These are phyloP conservation scores for Anas platyrhynchos DNA, from an alignment of 2,113 vertebrate genomes.

Conservation along the genomic window DNA sequence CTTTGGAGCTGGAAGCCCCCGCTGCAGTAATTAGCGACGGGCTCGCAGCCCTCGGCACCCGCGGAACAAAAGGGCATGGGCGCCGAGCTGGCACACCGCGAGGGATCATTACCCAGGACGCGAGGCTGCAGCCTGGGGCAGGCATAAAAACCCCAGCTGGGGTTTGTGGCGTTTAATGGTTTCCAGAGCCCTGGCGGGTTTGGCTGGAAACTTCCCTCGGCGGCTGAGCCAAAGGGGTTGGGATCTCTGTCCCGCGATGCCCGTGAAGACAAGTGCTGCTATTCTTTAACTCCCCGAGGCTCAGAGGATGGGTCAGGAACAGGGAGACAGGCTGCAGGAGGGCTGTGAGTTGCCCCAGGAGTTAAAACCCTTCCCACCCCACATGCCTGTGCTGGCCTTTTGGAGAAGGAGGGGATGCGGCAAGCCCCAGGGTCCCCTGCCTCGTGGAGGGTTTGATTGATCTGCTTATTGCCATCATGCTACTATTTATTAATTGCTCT, in stretches of 20 bases:
- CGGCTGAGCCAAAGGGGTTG: slow-evolving; percentile 44
- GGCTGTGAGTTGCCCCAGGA: slow-evolving; percentile 63
- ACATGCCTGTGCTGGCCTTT: neutral
- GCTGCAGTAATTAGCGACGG: slow-evolving; percentile 29
- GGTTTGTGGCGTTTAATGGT: slow-evolving; percentile 37
- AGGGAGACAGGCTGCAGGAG: slow-evolving; percentile 21
- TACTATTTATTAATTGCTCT: slow-evolving; percentile 29
- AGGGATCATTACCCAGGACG: slow-evolving; percentile 54
- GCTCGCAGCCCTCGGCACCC: slow-evolving; percentile 34
- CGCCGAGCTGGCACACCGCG: neutral
- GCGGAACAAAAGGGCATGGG: slow-evolving; percentile 35
- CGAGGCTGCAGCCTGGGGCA: slow-evolving; percentile 8
- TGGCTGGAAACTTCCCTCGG: slow-evolving; percentile 52
- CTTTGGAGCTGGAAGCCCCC: slow-evolving; percentile 57
- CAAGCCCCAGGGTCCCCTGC: neutral
- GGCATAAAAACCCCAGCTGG: slow-evolving; percentile 44
- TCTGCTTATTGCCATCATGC: neutral
- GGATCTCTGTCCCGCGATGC: slow-evolving; percentile 50
- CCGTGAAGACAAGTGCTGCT: slow-evolving; percentile 67
- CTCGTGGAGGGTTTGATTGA: neutral
- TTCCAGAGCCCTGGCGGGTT: slow-evolving; percentile 63
- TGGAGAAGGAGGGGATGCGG: neutral
- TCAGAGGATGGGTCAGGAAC: slow-evolving; percentile 52
- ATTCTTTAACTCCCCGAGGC: slow-evolving; percentile 72
- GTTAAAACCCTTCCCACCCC: slow-evolving; percentile 61